These are phyloP conservation scores for Graptemys geographica DNA, from an alignment of 2,797 vertebrate species.

Conservation along the genomic window DNA sequence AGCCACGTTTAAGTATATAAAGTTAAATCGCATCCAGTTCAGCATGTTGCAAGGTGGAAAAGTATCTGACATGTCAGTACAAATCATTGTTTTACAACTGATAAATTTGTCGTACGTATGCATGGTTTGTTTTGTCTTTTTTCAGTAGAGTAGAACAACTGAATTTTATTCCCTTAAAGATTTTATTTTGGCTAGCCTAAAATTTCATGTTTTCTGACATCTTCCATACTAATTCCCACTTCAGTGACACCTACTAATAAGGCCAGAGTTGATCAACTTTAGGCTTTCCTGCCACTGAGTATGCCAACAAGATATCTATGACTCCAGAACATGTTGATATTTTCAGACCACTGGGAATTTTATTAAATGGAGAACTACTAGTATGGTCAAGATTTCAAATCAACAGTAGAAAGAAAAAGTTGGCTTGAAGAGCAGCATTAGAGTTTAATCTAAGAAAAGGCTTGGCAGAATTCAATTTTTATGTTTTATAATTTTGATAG, in stretches of 20 bases:
- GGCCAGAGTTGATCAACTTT: slow-evolving; percentile 47
- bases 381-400: slow-evolving; percentile 17
- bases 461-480: background rate
- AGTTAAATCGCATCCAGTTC: background rate
- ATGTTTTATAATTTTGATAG: background rate
- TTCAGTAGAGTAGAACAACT: slow-evolving; percentile 7
- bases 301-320: slow-evolving; percentile 58
- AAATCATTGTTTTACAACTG: background rate
- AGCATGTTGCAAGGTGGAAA: slow-evolving; percentile 13
- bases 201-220: slow-evolving; percentile 30
- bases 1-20: background rate
- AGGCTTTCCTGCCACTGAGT: slow-evolving; percentile 45
- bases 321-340: slow-evolving; percentile 64
- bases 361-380: slow-evolving; percentile 51
- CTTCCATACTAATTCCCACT: slow-evolving; percentile 33
- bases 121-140: slow-evolving; percentile 16
- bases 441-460: background rate
- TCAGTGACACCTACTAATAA: slow-evolving; percentile 56
- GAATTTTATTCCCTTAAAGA: slow-evolving; percentile 28
- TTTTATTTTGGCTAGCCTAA: slow-evolving; percentile 30
- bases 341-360: slow-evolving; percentile 64
- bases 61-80: background rate
- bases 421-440: background rate
- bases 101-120: slow-evolving; percentile 3
- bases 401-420: slow-evolving; percentile 36